phyloP scores from a whole-genome alignment of 2,888 invertebrate species.

The Erebia epiphron region DNA sequence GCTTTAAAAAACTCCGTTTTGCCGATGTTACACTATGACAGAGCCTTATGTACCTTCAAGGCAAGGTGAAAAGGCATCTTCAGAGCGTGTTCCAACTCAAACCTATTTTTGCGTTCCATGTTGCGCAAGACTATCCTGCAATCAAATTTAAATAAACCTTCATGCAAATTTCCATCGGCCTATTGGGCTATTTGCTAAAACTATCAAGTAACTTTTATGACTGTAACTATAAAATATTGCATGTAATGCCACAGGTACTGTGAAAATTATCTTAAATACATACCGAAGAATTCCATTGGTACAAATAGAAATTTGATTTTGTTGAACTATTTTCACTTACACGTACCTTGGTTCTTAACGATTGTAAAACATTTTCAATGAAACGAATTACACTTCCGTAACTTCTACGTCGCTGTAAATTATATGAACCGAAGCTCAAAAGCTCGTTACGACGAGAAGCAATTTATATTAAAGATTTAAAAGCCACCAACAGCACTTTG shows the following conservation, averaged over 20 bases:
- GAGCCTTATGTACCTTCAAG: too few species aligned
- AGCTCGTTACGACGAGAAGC: slow-evolving; percentile 41
- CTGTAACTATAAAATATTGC: too few species aligned
- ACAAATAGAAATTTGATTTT: not conserved
- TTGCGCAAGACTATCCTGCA: too few species aligned
- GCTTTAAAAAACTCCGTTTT: too few species aligned
- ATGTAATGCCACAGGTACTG: too few species aligned
- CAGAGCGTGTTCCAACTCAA: too few species aligned
- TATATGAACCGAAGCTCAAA: slow-evolving; percentile 31
- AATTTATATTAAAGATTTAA: slow-evolving; percentile 41
- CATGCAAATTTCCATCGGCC: too few species aligned
- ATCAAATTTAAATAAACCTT: too few species aligned
- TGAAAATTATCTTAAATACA: not conserved
- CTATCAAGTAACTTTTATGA: not conserved
- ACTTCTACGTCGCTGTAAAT: slow-evolving; percentile 25
- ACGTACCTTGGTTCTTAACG: not conserved
- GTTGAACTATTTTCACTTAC: not conserved
- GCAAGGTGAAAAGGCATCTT: too few species aligned
- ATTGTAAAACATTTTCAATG: slow-evolving; percentile 15
- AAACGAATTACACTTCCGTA: slow-evolving; percentile 26
- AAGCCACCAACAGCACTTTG: slow-evolving; percentile 42
- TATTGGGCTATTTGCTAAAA: too few species aligned
- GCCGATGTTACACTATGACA: too few species aligned
- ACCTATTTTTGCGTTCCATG: too few species aligned
- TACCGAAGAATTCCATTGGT: not conserved